Evolutionary conservation across 2,888 invertebrate genomes (phyloP).

Genomic region (Cacoxenus indagator): DNA sequence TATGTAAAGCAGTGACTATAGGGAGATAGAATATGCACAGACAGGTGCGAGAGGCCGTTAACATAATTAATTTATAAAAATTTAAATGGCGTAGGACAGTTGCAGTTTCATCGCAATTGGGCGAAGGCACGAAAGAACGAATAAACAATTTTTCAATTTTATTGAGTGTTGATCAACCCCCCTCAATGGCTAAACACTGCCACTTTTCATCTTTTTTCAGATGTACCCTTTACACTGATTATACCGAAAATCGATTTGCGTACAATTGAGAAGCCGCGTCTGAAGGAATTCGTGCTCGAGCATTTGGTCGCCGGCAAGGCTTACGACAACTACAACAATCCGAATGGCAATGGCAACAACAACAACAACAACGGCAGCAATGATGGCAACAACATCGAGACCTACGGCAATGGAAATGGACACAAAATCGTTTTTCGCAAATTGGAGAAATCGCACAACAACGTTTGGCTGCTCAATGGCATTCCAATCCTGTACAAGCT

Average conservation of each 20-base stretch:
- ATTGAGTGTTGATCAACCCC: not conserved
- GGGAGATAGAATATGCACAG: not conserved
- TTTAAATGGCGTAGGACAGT: slow-evolving; percentile 7
- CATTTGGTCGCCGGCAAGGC: slow-evolving; percentile 75
- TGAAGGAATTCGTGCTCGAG: slow-evolving; percentile 75
- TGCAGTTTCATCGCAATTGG: slow-evolving; percentile 12
- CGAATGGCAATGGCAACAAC: not conserved
- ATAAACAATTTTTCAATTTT: not conserved
- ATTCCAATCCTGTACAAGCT: slow-evolving; percentile 68
- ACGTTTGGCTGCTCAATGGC: slow-evolving; percentile 69
- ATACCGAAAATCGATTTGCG: slow-evolving; percentile 73
- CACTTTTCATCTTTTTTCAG: slow-evolving; percentile 64
- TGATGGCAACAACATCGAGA: slow-evolving; percentile 69
- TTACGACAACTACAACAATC: slow-evolving; percentile 70
- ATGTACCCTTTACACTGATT: slow-evolving; percentile 75
- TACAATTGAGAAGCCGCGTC: slow-evolving; percentile 72
- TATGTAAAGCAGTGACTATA: not conserved
- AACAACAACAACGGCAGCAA: slow-evolving; percentile 20
- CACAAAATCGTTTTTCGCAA: slow-evolving; percentile 71
- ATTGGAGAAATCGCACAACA: slow-evolving; percentile 68
- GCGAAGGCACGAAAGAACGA: not conserved
- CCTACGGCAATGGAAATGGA: slow-evolving; percentile 71
- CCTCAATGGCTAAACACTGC: too few species aligned
- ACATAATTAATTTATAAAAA: slow-evolving; percentile 20
- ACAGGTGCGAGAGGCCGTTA: not conserved